A percentile compares a stretch with the other conserved stretches of the same genome.
These are phyloP conservation scores for Barbus barbus DNA, from an alignment of 2,113 vertebrate genomes.

Conservation along the genomic window DNA sequence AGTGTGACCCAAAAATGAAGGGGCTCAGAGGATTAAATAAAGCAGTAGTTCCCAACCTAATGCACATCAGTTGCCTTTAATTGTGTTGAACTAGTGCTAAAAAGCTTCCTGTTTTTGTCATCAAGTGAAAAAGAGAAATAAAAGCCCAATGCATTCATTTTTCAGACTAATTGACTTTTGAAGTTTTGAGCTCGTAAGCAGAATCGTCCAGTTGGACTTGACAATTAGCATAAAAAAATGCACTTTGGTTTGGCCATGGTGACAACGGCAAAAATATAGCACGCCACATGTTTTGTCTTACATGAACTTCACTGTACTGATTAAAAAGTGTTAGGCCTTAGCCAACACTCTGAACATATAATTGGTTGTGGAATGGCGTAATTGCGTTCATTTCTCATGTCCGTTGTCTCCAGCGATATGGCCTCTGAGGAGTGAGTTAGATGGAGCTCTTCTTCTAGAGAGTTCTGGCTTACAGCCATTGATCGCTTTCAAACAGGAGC, in stretches of 20 bases:
- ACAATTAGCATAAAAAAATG: neutral
- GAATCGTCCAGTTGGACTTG: neutral
- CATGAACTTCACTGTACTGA: conserved; percentile 65
- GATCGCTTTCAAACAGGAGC: neutral
- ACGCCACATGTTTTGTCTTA: conserved; percentile 21
- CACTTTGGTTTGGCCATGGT: neutral
- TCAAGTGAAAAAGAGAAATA: neutral
- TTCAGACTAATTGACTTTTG: neutral
- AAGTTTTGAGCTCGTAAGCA: neutral
- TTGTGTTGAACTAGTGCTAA: neutral
- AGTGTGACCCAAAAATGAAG: too few species aligned
- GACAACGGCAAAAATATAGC: neutral
- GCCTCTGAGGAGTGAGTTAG: conserved; percentile 45
- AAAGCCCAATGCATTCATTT: neutral
- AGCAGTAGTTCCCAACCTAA: too few species aligned
- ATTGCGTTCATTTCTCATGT: conserved; percentile 74
- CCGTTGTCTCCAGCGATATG: conserved; percentile 40
- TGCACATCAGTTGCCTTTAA: neutral
- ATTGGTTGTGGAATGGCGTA: conserved; percentile 71
- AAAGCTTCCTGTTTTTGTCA: neutral
- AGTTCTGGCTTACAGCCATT: too few species aligned
- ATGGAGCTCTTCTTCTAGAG: neutral
- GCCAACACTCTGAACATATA: conserved; percentile 58
- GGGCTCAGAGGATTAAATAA: too few species aligned
- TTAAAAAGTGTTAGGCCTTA: conserved; percentile 59